Base-by-base conservation (phyloP, 1,140 invertebrate genomes). In the Euglossa dilemma region DNA sequence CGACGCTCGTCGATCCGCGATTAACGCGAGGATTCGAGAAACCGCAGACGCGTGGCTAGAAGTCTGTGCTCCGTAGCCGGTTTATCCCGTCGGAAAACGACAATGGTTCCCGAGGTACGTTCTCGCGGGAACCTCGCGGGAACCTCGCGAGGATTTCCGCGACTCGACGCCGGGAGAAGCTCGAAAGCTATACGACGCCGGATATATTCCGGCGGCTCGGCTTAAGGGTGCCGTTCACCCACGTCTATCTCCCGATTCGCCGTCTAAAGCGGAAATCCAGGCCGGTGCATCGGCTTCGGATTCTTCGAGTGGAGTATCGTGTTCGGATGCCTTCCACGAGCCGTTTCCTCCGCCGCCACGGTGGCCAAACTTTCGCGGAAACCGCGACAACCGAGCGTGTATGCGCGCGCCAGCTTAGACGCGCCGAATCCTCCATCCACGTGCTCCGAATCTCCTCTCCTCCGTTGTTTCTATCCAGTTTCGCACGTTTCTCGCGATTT, bases 251-350 rank as follows among this genome's bases (percentile, higher is more conserved):
- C 11, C 1, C 70, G 56, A 61, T 72, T 45, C 56, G 16, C 23
- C 25, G 78, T 87, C 84, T 84, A 82, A 89, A 74, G 45, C 80
- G 86, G 80, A 86, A 88, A 88, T 88, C 81, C 87, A 73, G 56
- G 59, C 16, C 80, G 79, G 28, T 59, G 74, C 59, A 75, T 69
- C 80, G 80, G 20, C 67, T 57, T 59, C 67, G 85, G 88, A 90
- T 89, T 87, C 77, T 66, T 70, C 66, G 84, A 91, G 90, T 91
- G 87, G 86, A 91, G 90, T 91, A 88, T 89, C 90, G 89, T 91
- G 90, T 91, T 88, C 86, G 83, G 61, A 8, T 36, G 61, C 9
- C 16, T 63, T 36, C 4, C 18, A 80, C 25, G 50, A 47, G 61
- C 43, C 25, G 64, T 64, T 43, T 45, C 28, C 69, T 25, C 28